These are phyloP conservation scores for Microctenopoma steveboyesi DNA, from an alignment of 2,797 vertebrate genomes.

Conservation along the genomic window DNA sequence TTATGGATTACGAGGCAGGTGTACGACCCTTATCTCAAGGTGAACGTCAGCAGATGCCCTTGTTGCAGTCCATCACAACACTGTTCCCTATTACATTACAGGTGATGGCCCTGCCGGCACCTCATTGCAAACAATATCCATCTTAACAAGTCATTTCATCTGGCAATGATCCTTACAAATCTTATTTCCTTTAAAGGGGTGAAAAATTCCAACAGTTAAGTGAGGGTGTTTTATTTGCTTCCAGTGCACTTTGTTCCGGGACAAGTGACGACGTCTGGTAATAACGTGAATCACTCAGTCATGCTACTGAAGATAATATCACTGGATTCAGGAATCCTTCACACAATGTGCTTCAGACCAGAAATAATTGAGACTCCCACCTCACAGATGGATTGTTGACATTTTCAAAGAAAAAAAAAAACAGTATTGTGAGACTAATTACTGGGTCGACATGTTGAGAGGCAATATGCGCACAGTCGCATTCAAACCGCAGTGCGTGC, in stretches of 20 bases:
- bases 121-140: slow-evolving; percentile 52
- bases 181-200: slow-evolving; percentile 44
- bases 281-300: slow-evolving; percentile 13
- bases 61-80: slow-evolving; percentile 72
- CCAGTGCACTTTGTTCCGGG: background rate
- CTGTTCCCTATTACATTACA: slow-evolving; percentile 65
- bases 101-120: slow-evolving; percentile 56
- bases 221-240: slow-evolving; percentile 30
- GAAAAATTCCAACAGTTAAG: slow-evolving; percentile 22
- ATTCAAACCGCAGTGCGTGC: slow-evolving; percentile 5
- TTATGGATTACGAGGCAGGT: slow-evolving; percentile 80
- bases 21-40: slow-evolving; percentile 80
- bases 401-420: slow-evolving; percentile 4
- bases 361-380: background rate
- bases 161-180: slow-evolving; percentile 44
- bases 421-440: slow-evolving; percentile 24
- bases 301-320: slow-evolving; percentile 17
- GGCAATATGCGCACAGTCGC: slow-evolving; percentile 15
- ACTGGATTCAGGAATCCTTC: slow-evolving; percentile 10
- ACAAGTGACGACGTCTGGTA: background rate
- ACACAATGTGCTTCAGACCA: slow-evolving; percentile 13
- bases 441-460: slow-evolving; percentile 9
- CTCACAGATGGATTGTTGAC: slow-evolving; percentile 18
- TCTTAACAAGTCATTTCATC: slow-evolving; percentile 58
- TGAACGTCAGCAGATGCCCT: slow-evolving; percentile 72